Evolutionary conservation across 1,140 invertebrate species (phyloP).

Genomic region (Ephestia elutella): DNA sequence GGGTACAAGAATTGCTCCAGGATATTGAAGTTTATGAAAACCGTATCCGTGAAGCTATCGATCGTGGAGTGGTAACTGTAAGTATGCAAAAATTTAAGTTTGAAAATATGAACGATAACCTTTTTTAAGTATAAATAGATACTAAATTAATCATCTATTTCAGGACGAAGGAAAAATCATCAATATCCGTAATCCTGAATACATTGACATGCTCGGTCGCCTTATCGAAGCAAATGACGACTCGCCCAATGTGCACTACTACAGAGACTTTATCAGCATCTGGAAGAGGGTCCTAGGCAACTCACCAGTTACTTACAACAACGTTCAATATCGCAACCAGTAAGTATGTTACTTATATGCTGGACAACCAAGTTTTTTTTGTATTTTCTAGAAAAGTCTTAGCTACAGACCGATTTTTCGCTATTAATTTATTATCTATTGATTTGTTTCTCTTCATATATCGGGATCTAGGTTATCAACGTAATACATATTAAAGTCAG

Average conservation of each 20-base stretch:
- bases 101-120: no score
- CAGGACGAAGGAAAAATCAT: not conserved
- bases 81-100: no score
- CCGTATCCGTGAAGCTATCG: slow-evolving; percentile 78
- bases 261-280: slow-evolving; percentile 75
- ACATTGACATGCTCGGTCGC: slow-evolving; percentile 78
- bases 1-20: slow-evolving; percentile 50
- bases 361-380: no score
- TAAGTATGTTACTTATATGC: slow-evolving; percentile 17
- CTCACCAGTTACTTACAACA: slow-evolving; percentile 21
- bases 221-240: slow-evolving; percentile 81
- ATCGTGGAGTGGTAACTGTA: slow-evolving; percentile 60
- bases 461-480: no score
- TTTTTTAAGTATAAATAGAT: not conserved
- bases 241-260: slow-evolving; percentile 78
- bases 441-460: no score
- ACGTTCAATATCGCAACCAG: slow-evolving; percentile 21
- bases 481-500: no score
- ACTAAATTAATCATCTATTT: not conserved
- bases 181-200: slow-evolving; percentile 42
- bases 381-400: no score
- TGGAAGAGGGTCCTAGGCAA: slow-evolving; percentile 77
- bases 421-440: no score
- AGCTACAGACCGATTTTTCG: no score
- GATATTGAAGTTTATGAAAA: slow-evolving; percentile 76